Base-by-base conservation (phyloP, 2,113 vertebrate species). In the Coryphaenoides rupestris region DNA sequence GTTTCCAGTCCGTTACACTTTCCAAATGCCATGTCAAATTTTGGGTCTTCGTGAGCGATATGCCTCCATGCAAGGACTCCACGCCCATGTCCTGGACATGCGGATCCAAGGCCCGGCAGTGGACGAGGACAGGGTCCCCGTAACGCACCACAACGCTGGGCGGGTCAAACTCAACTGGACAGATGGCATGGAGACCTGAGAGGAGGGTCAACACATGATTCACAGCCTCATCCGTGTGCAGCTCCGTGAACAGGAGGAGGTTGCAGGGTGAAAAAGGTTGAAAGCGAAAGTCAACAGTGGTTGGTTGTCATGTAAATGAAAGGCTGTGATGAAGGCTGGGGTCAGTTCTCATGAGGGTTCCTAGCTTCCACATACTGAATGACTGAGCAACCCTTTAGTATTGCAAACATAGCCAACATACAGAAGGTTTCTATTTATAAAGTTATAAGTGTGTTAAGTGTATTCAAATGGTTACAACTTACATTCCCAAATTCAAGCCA, bases 111-210 rank as follows among this genome's bases (percentile, higher is more conserved):
- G 75, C 9, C 17, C 46, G 85, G 60, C 89, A 90, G 84, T 77
- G 85, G 52, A 80, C 26, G 12, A 62, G 68, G 13, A 80, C 75
- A 5, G 79, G 19, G 58, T 78, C 75, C 75, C 85, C 89, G 78
- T 88, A 55, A 76, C 4, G 75, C 69, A 87, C 77, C 66, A 72
- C 79, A n/a, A 78, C 66, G 3, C 53, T 78, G 0, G 69, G 10
- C 19, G 80, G 78, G 5, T 15, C 76, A 63, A 87, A 10, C 63
- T 83, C 40, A 67, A 86, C 21, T 26, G 76, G 74, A 84, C 82
- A 88, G 65, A 55, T 40, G 40, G 55, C 9, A 17, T 12, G 12
- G 10, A 26, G 33, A 78, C 77, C 63, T 87, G 33, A 12, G 10
- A 21, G 53, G 2, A 54, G n/a, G 52, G 9, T 23, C 2, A 13